Evolutionary conservation across 2,797 vertebrate species (phyloP).

Genomic region (Distichodus sexfasciatus): DNA sequence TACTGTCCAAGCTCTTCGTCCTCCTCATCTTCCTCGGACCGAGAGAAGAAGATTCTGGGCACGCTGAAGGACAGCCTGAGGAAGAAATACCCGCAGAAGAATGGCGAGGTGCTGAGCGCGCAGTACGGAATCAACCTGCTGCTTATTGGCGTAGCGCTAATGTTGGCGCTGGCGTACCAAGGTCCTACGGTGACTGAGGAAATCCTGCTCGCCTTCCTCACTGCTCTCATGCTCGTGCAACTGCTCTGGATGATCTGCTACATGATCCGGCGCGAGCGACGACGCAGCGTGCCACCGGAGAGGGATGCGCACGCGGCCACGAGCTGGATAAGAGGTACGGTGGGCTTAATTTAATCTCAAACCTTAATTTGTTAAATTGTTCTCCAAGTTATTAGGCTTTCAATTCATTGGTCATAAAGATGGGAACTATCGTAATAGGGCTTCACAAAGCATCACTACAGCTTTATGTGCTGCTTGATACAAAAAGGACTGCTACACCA

Average conservation of each 20-base stretch:
- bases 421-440: no score
- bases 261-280: slow-evolving; percentile 79
- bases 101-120: slow-evolving; percentile 88
- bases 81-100: slow-evolving; percentile 82
- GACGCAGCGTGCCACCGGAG: slow-evolving; percentile 72
- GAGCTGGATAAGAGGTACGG: slow-evolving; percentile 87
- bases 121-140: slow-evolving; percentile 93
- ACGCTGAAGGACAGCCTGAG: slow-evolving; percentile 61
- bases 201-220: slow-evolving; percentile 82
- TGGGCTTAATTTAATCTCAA: slow-evolving; percentile 19
- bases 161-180: slow-evolving; percentile 85
- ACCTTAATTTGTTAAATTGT: no score
- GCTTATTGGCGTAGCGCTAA: slow-evolving; percentile 84
- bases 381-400: no score
- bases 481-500: no score
- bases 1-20: slow-evolving; percentile 69
- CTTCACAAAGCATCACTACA: no score
- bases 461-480: no score
- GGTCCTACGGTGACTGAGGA: slow-evolving; percentile 78
- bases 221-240: slow-evolving; percentile 89
- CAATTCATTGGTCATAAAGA: no score
- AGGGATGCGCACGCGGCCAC: slow-evolving; percentile 88
- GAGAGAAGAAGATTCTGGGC: slow-evolving; percentile 66
- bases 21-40: slow-evolving; percentile 65
- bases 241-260: slow-evolving; percentile 96